A percentile compares a stretch with the other conserved stretches of the same genome.
These are phyloP conservation scores for Sebastes cheni DNA, from an alignment of 2,797 vertebrate genomes.

Conservation along the genomic window DNA sequence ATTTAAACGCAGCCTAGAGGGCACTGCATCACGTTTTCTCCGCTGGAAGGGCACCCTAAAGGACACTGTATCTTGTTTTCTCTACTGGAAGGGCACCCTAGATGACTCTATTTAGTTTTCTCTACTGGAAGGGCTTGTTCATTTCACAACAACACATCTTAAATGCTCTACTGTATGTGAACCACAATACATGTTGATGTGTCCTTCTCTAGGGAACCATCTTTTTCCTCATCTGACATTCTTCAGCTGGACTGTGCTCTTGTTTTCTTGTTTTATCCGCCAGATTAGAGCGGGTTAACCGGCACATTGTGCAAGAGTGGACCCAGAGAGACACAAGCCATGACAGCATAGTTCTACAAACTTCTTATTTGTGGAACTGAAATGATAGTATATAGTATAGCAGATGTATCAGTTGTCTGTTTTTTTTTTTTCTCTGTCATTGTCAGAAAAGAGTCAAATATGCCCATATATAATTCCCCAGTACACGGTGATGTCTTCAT, in stretches of 20 bases:
- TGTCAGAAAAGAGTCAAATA: neutral
- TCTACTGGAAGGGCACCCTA: too few relatives aligned
- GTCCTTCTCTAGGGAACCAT: neutral
- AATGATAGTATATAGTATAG: neutral
- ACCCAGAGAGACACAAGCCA: neutral
- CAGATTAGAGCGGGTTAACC: neutral
- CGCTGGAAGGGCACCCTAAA: rapidly evolving
- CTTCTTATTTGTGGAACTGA: neutral
- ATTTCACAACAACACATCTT: neutral
- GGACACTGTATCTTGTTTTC: too few relatives aligned
- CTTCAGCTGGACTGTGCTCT: neutral
- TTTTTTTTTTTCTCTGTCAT: neutral
- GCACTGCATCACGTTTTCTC: too few relatives aligned
- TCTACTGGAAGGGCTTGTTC: too few relatives aligned
- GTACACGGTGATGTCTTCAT: neutral
- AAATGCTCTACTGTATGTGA: neutral
- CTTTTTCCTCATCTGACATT: too few relatives aligned
- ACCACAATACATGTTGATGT: neutral
- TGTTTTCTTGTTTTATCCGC: neutral
- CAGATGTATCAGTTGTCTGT: too few relatives aligned
- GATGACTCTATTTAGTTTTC: rapidly evolving
- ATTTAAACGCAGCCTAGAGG: too few relatives aligned
- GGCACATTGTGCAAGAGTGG: neutral
- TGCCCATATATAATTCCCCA: too few relatives aligned
- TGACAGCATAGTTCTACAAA: neutral